phyloP scores from a whole-genome alignment of 2,888 invertebrate species.

The Smittia sp. region DNA sequence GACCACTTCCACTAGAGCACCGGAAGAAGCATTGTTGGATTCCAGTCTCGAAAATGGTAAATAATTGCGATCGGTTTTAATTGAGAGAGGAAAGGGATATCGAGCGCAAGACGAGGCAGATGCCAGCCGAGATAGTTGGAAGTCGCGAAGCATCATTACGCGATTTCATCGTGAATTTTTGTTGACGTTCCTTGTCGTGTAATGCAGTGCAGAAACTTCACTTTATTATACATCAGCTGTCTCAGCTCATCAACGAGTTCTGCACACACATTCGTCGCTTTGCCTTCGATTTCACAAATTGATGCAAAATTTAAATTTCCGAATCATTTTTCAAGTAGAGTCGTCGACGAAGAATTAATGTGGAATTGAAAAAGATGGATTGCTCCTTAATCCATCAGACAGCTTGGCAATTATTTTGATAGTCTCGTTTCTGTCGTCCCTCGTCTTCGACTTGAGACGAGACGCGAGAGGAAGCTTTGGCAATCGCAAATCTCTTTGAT shows the following conservation, averaged over 20 bases:
- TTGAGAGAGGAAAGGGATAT: too few relatives aligned
- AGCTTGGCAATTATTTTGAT: conserved; percentile 36
- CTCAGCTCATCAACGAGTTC: neutral
- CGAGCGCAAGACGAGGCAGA: neutral
- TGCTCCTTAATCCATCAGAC: conserved; percentile 31
- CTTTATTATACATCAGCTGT: conserved; percentile 23
- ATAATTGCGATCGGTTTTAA: neutral
- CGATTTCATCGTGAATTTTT: neutral
- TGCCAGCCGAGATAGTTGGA: neutral
- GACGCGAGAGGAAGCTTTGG: neutral
- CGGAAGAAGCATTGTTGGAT: too few relatives aligned
- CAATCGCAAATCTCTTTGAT: neutral
- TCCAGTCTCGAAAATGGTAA: too few relatives aligned
- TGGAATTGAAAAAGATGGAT: conserved; percentile 37
- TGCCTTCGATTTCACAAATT: conserved; percentile 17
- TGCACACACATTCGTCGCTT: neutral
- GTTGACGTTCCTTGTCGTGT: neutral
- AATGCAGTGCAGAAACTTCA: conserved; percentile 5
- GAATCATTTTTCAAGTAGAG: conserved; percentile 34
- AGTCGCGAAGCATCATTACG: neutral
- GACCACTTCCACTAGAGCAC: too few relatives aligned
- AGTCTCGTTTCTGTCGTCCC: neutral
- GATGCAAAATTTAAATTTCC: conserved; percentile 37
- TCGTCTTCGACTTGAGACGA: neutral
- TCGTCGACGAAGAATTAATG: conserved; percentile 3